phyloP scores from a whole-genome alignment of 2,888 invertebrate genomes.

The Tryphoninae sp. region DNA sequence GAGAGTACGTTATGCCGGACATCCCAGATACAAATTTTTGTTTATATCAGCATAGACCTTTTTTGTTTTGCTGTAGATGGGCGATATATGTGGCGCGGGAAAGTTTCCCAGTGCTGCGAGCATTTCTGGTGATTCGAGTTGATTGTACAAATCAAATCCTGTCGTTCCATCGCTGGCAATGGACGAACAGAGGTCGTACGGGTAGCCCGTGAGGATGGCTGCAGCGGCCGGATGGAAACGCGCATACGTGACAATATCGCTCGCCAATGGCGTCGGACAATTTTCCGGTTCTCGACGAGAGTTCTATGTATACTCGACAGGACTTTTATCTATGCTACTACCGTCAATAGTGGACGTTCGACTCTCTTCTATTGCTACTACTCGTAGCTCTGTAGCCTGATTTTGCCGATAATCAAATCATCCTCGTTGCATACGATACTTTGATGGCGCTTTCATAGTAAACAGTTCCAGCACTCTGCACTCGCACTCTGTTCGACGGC shows the following conservation, averaged over 20 bases:
- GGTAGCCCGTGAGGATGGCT: slow-evolving; percentile 12
- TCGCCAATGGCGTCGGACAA: slow-evolving; percentile 58
- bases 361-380: slow-evolving; percentile 13
- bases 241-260: slow-evolving; percentile 62
- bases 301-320: slow-evolving; percentile 28
- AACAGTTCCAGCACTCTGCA: too few species aligned
- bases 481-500: too few species aligned
- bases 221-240: slow-evolving; percentile 44
- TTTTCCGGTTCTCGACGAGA: slow-evolving; percentile 24
- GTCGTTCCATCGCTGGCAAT: slow-evolving; percentile 4
- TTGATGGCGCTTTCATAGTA: slow-evolving; percentile 23
- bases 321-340: slow-evolving; percentile 49
- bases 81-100: slow-evolving; percentile 9
- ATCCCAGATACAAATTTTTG: background rate
- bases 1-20: too few species aligned
- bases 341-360: background rate
- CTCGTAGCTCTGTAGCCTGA: slow-evolving; percentile 42
- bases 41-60: background rate
- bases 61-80: slow-evolving; percentile 40
- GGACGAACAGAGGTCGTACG: slow-evolving; percentile 15
- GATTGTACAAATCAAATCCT: slow-evolving; percentile 57
- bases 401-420: slow-evolving; percentile 56
- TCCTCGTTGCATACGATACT: slow-evolving; percentile 23
- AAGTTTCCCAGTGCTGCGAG: slow-evolving; percentile 34
- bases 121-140: slow-evolving; percentile 60